phyloP scores from a whole-genome alignment of 2,888 invertebrate genomes.

The Kryphioiulus occultus region DNA sequence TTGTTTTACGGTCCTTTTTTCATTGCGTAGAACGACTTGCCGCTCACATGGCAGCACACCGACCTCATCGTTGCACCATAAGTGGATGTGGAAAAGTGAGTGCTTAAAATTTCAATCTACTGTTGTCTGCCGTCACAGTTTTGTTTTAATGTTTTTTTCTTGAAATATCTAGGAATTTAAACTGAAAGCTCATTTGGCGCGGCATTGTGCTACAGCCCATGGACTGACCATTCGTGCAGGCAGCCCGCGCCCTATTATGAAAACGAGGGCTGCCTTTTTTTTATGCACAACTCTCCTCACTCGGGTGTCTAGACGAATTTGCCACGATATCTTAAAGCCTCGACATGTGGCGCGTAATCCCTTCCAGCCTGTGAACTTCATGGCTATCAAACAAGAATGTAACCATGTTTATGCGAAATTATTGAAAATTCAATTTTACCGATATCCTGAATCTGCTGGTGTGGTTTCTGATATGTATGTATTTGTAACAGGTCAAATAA shows the following conservation, averaged over 20 bases:
- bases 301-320: constrained; percentile 84
- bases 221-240: constrained; percentile 76
- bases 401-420: constrained; percentile 54
- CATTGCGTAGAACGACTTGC: constrained; percentile 63
- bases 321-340: constrained; percentile 81
- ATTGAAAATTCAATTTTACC: background rate
- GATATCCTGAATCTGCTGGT: background rate
- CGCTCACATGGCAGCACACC: constrained; percentile 70
- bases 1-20: background rate
- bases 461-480: background rate
- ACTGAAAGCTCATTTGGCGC: constrained; percentile 89
- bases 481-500: constrained; percentile 46
- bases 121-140: background rate
- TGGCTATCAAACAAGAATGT: constrained; percentile 88
- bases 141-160: constrained; percentile 25
- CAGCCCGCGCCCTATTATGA: constrained; percentile 92
- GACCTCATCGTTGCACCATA: constrained; percentile 88
- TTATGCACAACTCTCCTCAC: constrained; percentile 90
- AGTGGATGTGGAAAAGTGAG: constrained; percentile 84
- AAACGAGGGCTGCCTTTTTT: constrained; percentile 96
- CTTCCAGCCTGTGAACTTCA: constrained; percentile 68
- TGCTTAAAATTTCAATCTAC: background rate
- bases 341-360: constrained; percentile 89
- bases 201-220: constrained; percentile 93
- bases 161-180: constrained; percentile 76